These are phyloP conservation scores for Babyrousa celebensis DNA, from an alignment of 2,797 vertebrate species.

Conservation along the genomic window DNA sequence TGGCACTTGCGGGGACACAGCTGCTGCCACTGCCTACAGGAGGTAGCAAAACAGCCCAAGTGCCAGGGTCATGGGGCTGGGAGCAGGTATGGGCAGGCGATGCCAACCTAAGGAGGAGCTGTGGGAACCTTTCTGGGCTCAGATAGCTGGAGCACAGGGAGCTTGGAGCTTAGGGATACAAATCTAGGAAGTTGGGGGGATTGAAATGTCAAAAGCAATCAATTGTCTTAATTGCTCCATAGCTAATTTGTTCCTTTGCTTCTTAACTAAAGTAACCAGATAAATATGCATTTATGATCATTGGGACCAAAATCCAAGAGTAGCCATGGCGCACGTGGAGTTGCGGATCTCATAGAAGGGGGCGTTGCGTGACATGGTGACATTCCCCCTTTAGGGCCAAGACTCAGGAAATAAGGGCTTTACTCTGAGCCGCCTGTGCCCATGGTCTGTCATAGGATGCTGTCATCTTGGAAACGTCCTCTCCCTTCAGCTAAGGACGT, in stretches of 20 bases:
- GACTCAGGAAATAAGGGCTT: slow-evolving; percentile 9
- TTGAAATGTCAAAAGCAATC: slow-evolving; percentile 61
- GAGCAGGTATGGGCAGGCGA: background rate
- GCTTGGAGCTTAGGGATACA: background rate
- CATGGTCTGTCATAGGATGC: too few relatives aligned
- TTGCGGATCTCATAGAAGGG: background rate
- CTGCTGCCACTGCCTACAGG: background rate
- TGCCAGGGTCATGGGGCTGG: background rate
- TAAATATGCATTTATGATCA: slow-evolving; percentile 51
- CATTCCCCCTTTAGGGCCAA: background rate
- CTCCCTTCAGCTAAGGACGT: background rate
- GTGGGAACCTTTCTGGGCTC: background rate
- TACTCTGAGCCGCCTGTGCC: background rate
- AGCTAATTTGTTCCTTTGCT: slow-evolving; percentile 43
- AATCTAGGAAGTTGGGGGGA: background rate
- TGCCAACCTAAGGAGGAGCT: background rate
- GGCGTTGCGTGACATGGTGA: background rate
- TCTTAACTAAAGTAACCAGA: slow-evolving; percentile 45
- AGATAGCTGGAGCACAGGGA: background rate
- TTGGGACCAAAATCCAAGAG: slow-evolving; percentile 23
- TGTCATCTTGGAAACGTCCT: background rate
- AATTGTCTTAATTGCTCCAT: slow-evolving; percentile 47
- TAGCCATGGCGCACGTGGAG: background rate
- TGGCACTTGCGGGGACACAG: background rate
- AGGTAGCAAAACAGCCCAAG: background rate